Conservation (phyloP, 2,888 invertebrate genomes). For the Pardosa pseudoannulata region DNA sequence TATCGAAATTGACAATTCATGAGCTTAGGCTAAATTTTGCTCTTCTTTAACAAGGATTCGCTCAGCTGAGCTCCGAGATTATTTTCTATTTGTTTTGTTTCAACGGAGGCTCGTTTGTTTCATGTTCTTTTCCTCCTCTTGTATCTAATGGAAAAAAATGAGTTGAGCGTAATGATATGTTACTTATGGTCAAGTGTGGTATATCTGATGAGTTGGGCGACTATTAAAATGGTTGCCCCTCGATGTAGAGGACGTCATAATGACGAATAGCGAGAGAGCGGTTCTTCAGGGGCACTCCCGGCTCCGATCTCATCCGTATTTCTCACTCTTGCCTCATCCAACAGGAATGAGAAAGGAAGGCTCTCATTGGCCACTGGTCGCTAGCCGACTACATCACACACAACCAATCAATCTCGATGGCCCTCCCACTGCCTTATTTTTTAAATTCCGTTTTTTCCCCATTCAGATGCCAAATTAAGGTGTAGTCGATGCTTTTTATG, state of each 20-base stretch:
- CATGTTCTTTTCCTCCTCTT: too few relatives aligned
- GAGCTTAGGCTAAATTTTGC: too few relatives aligned
- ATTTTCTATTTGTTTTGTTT: too few relatives aligned
- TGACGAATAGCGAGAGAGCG: background rate
- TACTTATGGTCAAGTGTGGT: background rate
- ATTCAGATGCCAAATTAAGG: background rate
- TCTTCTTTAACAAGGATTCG: too few relatives aligned
- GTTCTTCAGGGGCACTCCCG: background rate
- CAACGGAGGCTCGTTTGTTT: too few relatives aligned
- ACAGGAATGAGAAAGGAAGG: background rate
- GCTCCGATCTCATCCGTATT: background rate
- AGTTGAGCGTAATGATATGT: background rate
- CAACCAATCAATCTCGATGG: constrained; percentile 10
- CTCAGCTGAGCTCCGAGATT: too few relatives aligned
- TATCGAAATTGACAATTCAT: too few relatives aligned
- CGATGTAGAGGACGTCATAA: background rate
- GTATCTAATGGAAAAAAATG: background rate
- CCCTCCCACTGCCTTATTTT: constrained; percentile 10
- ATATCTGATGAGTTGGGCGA: background rate
- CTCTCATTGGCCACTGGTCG: constrained; percentile 15
- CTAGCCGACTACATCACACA: background rate
- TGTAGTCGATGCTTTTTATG: background rate
- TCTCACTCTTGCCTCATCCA: background rate
- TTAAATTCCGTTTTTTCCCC: background rate
- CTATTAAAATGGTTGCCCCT: background rate